Evolutionary conservation across 2,113 vertebrate genomes (phyloP).

Genomic region (Lethenteron reissneri): DNA sequence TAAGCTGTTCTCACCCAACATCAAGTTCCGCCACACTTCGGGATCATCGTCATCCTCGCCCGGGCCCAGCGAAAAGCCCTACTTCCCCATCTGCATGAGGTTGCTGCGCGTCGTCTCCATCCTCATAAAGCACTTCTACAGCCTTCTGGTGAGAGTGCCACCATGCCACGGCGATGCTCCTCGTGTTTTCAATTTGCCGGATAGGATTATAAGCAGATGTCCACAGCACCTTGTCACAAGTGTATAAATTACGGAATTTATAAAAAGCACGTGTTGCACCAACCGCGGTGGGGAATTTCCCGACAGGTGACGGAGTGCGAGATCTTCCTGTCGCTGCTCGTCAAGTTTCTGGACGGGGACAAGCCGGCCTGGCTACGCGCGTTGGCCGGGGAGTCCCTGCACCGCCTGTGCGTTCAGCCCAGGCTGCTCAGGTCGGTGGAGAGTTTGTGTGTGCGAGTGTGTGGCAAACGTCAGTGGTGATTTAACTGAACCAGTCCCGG

Average conservation of each 20-base stretch:
- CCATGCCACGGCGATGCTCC: too few relatives aligned
- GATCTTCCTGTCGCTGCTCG: slow-evolving; percentile 88
- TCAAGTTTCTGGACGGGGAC: slow-evolving; percentile 95
- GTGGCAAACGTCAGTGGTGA: not conserved
- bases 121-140: slow-evolving; percentile 94
- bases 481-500: not conserved
- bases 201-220: too few relatives aligned
- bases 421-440: slow-evolving; percentile 54
- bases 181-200: too few relatives aligned
- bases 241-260: too few relatives aligned
- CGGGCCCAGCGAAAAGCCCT: slow-evolving; percentile 81
- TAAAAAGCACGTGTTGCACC: too few relatives aligned
- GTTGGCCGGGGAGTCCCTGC: slow-evolving; percentile 88
- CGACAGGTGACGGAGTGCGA: slow-evolving; percentile 94
- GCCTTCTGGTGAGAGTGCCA: slow-evolving; percentile 48
- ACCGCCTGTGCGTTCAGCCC: slow-evolving; percentile 83
- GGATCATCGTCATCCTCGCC: slow-evolving; percentile 44
- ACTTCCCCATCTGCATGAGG: slow-evolving; percentile 97
- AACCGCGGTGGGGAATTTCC: not conserved
- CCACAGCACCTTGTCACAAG: too few relatives aligned
- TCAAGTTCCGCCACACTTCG: slow-evolving; percentile 91
- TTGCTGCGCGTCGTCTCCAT: slow-evolving; percentile 85
- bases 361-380: slow-evolving; percentile 95
- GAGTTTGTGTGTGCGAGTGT: not conserved
- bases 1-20: slow-evolving; percentile 98